Percentiles rank a stretch among this genome's conserved stretches.
phyloP scores from a whole-genome alignment of 2,113 vertebrate species.

The Pterocles burchelli region DNA sequence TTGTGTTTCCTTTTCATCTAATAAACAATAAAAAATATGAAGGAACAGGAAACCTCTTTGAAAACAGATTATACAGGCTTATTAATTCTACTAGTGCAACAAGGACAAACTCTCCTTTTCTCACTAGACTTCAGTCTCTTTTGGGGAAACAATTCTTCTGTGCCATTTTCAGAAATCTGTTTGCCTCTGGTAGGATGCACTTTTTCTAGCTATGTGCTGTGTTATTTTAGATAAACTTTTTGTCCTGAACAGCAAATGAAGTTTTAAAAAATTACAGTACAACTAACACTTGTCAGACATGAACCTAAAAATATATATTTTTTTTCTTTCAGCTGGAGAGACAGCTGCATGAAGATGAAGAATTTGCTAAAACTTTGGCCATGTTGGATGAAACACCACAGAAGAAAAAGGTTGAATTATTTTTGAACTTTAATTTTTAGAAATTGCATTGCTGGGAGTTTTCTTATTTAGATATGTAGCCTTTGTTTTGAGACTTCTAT shows the following conservation, averaged over 20 bases:
- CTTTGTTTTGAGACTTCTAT: not conserved
- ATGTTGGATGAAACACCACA: slow-evolving; percentile 88
- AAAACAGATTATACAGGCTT: not conserved
- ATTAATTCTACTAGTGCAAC: not conserved
- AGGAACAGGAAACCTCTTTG: not conserved
- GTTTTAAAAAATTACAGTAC: not conserved
- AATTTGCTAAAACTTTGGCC: slow-evolving; percentile 92
- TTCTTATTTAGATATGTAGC: not conserved
- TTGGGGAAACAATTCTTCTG: not conserved
- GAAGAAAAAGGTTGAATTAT: slow-evolving; percentile 84
- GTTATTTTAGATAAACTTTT: not conserved
- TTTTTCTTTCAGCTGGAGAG: slow-evolving; percentile 83
- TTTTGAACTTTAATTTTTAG: not conserved
- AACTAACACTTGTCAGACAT: not conserved
- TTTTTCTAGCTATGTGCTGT: not conserved
- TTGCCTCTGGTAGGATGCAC: not conserved
- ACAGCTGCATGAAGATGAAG: slow-evolving; percentile 92
- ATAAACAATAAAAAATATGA: not conserved
- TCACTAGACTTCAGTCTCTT: not conserved
- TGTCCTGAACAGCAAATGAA: not conserved
- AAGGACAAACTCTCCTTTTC: not conserved
- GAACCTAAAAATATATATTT: not conserved
- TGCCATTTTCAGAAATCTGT: not conserved
- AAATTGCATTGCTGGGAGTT: not conserved
- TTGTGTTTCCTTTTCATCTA: not conserved